These are phyloP conservation scores for Xenotilapia leptura DNA, from an alignment of 2,113 vertebrate genomes.

Conservation along the genomic window DNA sequence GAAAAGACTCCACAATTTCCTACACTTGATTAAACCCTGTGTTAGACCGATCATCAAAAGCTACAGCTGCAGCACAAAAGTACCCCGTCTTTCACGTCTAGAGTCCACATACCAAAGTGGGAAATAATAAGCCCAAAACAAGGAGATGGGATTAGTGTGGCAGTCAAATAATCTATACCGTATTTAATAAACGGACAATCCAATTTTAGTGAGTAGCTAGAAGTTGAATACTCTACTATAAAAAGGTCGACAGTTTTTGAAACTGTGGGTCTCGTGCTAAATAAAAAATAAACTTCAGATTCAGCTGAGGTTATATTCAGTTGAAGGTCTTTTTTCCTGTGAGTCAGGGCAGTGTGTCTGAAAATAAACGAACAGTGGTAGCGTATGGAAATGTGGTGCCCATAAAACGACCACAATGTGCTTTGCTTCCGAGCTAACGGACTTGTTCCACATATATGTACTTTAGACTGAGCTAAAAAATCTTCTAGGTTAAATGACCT, in stretches of 20 bases:
- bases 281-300: not conserved
- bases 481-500: not conserved
- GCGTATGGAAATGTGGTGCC: not conserved
- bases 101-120: not conserved
- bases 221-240: not conserved
- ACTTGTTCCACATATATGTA: not conserved
- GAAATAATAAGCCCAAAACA: not conserved
- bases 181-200: not conserved
- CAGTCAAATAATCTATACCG: not conserved
- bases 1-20: slow-evolving; percentile 15
- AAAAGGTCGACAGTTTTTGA: not conserved
- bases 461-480: not conserved
- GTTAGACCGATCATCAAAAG: not conserved
- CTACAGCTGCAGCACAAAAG: not conserved
- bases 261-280: not conserved
- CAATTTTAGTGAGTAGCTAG: not conserved
- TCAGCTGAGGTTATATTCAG: not conserved
- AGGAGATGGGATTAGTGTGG: not conserved
- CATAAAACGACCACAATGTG: not conserved
- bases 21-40: slow-evolving; percentile 17
- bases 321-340: not conserved
- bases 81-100: not conserved
- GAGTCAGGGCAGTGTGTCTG: not conserved
- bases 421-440: not conserved
- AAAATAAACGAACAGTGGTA: not conserved